phyloP scores from a whole-genome alignment of 1,140 invertebrate genomes.

The Eubasilissa regina region DNA sequence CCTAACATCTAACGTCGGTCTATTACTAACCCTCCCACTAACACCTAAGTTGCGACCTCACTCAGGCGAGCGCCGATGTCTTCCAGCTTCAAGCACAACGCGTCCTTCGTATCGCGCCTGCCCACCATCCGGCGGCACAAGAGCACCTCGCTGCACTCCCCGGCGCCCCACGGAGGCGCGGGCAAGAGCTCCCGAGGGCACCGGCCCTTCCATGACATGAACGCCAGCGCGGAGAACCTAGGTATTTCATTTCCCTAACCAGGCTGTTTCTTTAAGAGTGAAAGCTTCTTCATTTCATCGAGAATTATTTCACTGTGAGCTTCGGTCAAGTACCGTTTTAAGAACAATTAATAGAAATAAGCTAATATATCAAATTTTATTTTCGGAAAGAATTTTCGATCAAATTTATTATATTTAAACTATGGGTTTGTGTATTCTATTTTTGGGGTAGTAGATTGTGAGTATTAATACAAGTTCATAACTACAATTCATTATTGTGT shows the following conservation, averaged over 20 bases:
- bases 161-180: conserved; percentile 76
- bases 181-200: conserved; percentile 68
- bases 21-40: neutral
- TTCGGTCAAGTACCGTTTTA: neutral
- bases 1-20: too few species aligned
- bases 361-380: too few species aligned
- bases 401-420: too few species aligned
- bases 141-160: conserved; percentile 80
- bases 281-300: too few species aligned
- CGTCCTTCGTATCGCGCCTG: conserved; percentile 89
- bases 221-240: conserved; percentile 81
- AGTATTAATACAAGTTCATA: too few species aligned
- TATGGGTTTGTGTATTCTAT: too few species aligned
- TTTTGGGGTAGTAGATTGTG: too few species aligned
- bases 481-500: too few species aligned
- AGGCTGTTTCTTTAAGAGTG: too few species aligned
- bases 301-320: neutral
- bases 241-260: conserved; percentile 66
- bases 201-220: conserved; percentile 78
- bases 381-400: too few species aligned
- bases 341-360: too few species aligned
- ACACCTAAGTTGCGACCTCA: neutral
- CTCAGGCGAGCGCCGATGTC: conserved; percentile 75
- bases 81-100: conserved; percentile 91
- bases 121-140: conserved; percentile 89